Percentiles rank a stretch among this genome's conserved stretches.
Conservation (phyloP, 2,113 vertebrate genomes). For the Melanerpes formicivorus region DNA sequence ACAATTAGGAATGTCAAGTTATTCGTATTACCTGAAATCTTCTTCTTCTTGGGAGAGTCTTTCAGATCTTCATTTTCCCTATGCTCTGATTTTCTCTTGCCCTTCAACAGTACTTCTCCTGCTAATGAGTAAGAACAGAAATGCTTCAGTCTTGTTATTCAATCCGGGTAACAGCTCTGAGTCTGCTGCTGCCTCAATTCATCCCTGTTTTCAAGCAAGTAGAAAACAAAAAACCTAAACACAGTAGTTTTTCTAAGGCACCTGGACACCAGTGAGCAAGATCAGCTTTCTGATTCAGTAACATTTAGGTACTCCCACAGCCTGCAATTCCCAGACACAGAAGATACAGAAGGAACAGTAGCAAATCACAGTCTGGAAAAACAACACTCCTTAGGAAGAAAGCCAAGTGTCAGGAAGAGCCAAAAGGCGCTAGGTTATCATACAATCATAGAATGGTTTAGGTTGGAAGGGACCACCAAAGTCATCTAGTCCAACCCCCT, state of each 20-base stretch:
- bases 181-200: neutral
- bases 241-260: neutral
- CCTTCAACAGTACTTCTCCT: constrained; percentile 56
- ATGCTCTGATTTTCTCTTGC: constrained; percentile 72
- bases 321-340: neutral
- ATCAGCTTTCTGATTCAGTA: neutral
- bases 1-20: neutral
- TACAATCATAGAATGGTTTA: no score
- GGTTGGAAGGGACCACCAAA: no score
- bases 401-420: neutral
- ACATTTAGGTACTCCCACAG: neutral
- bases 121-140: constrained; percentile 31
- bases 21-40: constrained; percentile 69
- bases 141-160: neutral
- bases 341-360: neutral
- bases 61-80: constrained; percentile 67
- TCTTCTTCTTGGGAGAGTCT: constrained; percentile 76
- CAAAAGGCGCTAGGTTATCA: neutral
- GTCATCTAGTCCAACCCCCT: no score
- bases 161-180: neutral
- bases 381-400: neutral
- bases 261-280: neutral
- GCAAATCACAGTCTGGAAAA: neutral
- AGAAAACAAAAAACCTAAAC: neutral
- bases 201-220: neutral